These are phyloP conservation scores for Trissolcus brochymenae DNA, from an alignment of 2,888 invertebrate species.

Conservation along the genomic window DNA sequence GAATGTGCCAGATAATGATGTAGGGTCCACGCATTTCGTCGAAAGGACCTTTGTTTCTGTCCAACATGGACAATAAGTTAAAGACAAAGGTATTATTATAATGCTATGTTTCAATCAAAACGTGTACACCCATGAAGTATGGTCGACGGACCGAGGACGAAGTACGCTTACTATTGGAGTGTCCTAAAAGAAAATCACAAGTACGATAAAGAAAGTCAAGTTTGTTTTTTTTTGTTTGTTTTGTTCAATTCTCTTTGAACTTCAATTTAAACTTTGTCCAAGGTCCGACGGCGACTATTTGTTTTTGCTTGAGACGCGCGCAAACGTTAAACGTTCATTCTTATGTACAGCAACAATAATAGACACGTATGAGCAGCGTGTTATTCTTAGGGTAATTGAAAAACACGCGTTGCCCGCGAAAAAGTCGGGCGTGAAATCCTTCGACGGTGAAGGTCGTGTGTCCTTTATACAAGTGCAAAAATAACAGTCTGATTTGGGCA, in stretches of 20 bases:
- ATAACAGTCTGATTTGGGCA: slow-evolving; percentile 51
- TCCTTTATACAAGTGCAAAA: slow-evolving; percentile 51
- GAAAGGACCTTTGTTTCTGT: slow-evolving; percentile 39
- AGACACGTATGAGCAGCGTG: slow-evolving; percentile 45
- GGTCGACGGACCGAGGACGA: slow-evolving; percentile 8
- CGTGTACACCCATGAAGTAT: slow-evolving; percentile 15
- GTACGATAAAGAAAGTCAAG: not conserved
- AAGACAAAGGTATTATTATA: slow-evolving; percentile 40
- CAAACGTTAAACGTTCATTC: slow-evolving; percentile 16
- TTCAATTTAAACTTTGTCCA: not conserved
- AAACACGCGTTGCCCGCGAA: slow-evolving; percentile 27
- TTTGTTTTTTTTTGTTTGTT: not conserved
- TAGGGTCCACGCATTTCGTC: slow-evolving; percentile 22
- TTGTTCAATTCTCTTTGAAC: not conserved
- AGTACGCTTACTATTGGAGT: not conserved
- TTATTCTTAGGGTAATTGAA: slow-evolving; percentile 35
- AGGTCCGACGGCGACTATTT: not conserved
- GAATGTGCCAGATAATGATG: slow-evolving; percentile 31
- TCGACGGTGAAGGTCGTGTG: slow-evolving; percentile 34
- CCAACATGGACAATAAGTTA: slow-evolving; percentile 44
- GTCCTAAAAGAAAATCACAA: not conserved
- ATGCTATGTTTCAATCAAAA: slow-evolving; percentile 26
- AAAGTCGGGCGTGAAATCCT: slow-evolving; percentile 23
- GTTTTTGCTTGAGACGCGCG: slow-evolving; percentile 5
- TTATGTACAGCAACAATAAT: slow-evolving; percentile 50